Conservation (phyloP, 2,888 invertebrate genomes). For the Chymomyza procnemis region DNA sequence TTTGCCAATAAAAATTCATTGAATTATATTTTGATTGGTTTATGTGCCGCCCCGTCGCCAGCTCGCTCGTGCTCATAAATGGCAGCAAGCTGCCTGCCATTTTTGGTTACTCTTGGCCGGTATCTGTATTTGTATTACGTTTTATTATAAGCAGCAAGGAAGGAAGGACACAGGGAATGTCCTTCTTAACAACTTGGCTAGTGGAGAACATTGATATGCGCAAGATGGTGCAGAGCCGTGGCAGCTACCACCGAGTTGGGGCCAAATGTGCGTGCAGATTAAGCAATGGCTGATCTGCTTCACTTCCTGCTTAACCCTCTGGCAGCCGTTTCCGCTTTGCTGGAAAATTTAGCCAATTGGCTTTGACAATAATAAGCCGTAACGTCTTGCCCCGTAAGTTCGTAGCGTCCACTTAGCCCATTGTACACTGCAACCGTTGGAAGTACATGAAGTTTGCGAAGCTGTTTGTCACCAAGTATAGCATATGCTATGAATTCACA, state of each 20-base stretch:
- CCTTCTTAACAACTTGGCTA: slow-evolving; percentile 46
- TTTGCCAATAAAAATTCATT: slow-evolving; percentile 69
- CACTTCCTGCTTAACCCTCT: neutral
- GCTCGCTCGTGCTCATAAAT: slow-evolving; percentile 7
- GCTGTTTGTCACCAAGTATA: no score
- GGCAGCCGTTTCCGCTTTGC: neutral
- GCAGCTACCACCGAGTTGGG: neutral
- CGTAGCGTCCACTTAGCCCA: neutral
- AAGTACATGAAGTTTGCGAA: neutral
- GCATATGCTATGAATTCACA: no score
- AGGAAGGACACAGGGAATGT: slow-evolving; percentile 35
- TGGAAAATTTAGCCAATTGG: neutral
- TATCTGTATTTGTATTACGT: slow-evolving; percentile 25
- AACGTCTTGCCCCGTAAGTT: neutral
- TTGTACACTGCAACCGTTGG: no score
- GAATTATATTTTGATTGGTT: slow-evolving; percentile 69
- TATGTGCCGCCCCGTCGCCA: slow-evolving; percentile 38
- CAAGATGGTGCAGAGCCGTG: slow-evolving; percentile 20
- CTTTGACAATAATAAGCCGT: slow-evolving; percentile 35
- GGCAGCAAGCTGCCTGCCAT: neutral
- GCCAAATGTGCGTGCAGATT: slow-evolving; percentile 44
- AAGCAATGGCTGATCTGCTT: slow-evolving; percentile 24
- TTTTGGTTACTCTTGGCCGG: neutral
- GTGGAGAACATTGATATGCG: slow-evolving; percentile 53
- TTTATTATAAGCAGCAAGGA: slow-evolving; percentile 50